phyloP scores from a whole-genome alignment of 2,888 invertebrate species.

The Watsonalla binaria region DNA sequence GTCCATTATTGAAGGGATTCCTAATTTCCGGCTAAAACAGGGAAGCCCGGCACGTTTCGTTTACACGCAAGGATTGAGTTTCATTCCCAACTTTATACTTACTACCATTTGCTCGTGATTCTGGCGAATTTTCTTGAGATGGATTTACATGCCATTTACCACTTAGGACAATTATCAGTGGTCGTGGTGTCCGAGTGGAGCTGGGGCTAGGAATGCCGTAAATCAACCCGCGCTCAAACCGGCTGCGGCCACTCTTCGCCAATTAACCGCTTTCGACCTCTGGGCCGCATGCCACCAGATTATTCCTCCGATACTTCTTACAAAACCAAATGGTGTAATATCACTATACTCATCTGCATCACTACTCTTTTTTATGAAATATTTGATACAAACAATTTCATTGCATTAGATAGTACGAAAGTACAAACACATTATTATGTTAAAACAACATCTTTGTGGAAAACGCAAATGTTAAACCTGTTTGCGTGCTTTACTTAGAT shows the following conservation, averaged over 20 bases:
- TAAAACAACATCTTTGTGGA: too few species aligned
- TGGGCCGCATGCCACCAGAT: conserved; percentile 47
- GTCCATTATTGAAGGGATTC: conserved; percentile 49
- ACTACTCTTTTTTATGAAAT: too few species aligned
- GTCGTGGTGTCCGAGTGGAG: conserved; percentile 24
- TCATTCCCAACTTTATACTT: conserved; percentile 10
- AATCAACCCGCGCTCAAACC: conserved; percentile 66
- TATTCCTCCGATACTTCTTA: conserved; percentile 48
- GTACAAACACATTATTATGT: too few species aligned
- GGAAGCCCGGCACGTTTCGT: conserved; percentile 41
- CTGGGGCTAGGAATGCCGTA: conserved; percentile 56
- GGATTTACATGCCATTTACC: conserved; percentile 23
- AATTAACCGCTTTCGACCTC: conserved; percentile 74
- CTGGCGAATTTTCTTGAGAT: conserved; percentile 4
- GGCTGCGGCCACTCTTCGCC: conserved; percentile 61
- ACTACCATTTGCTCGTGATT: conserved; percentile 1
- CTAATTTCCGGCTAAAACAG: conserved; percentile 61
- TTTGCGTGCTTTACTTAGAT: too few species aligned
- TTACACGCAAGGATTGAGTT: conserved; percentile 30
- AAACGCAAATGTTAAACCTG: too few species aligned
- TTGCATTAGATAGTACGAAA: too few species aligned
- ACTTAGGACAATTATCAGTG: conserved; percentile 28
- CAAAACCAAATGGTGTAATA: neutral
- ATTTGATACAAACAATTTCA: too few species aligned
- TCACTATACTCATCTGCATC: too few species aligned